These are phyloP conservation scores for Pitta sordida DNA, from an alignment of 2,113 vertebrate species.

Conservation along the genomic window DNA sequence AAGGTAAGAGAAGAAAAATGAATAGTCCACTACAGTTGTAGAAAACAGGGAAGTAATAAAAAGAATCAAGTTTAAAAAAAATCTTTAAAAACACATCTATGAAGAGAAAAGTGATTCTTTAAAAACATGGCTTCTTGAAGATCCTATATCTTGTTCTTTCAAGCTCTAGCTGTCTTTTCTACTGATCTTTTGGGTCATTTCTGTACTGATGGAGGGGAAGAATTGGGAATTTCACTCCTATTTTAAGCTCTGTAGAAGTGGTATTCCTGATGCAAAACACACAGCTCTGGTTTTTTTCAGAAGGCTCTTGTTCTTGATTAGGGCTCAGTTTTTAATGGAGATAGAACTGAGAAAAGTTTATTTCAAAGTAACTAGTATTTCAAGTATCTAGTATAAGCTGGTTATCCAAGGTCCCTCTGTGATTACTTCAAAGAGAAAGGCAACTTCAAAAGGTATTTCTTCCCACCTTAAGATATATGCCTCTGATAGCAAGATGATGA, in stretches of 20 bases:
- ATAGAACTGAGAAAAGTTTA: not conserved
- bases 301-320: not conserved
- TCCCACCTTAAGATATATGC: not conserved
- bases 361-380: not conserved
- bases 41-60: not conserved
- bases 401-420: not conserved
- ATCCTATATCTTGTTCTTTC: not conserved
- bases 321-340: not conserved
- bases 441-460: not conserved
- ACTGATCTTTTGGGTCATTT: not conserved
- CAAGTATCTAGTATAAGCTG: not conserved
- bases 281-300: not conserved
- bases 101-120: not conserved
- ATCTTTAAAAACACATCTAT: accelerated
- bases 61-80: not conserved
- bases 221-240: not conserved
- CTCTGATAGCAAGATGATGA: not conserved
- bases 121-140: not conserved
- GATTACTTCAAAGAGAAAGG: not conserved
- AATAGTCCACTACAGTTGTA: not conserved
- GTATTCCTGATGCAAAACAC: not conserved
- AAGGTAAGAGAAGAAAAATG: not conserved
- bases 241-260: not conserved
- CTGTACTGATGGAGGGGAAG: not conserved
- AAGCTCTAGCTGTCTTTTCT: not conserved